Evolutionary conservation across 2,888 invertebrate genomes (phyloP), one percentile per base, ranked within the genome.

Genomic region (Polydrusus cervinus): DNA sequence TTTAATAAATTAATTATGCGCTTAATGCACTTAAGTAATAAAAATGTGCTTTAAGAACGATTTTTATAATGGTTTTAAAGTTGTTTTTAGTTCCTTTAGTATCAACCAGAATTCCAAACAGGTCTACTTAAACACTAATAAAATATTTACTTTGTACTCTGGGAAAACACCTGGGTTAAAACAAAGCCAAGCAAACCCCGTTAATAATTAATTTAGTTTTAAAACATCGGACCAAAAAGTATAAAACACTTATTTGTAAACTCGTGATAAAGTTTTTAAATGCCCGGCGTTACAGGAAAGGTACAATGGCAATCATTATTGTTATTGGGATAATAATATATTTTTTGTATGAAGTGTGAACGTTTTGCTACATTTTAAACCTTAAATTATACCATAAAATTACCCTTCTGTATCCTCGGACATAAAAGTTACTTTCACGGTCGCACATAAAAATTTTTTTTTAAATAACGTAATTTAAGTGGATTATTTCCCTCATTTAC

Each of bases 131-230:
- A 38, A 40, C 10, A 40, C 61, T 61, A 45, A 65, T 65, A 38
- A 65, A 65, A 65, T 65, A 65, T 65, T 65, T 49, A 65, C 49
- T 51, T 38, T 49, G 34, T 49, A 11, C 49, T 16, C 65, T 51
- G 65, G 49, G 65, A 49, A 65, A 65, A 65, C 65, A 65, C 65
- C 65, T 65, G 65, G 30, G 65, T 65, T 65, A 34, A 53, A 53
- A 53, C 53, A 53, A 30, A 53, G 25, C n/a, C 53, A 53, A n/a
- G 25, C 25, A 53, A 53, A 53, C 11, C 53, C 25, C 53, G 25
- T 53, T 53, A 53, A 53, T 53, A 53, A 53, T 53, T 53, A 20
- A 53, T 25, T 53, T 30, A n/a, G 30, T 53, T 53, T 53, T 25
- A 53, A 53, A 53, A 30, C 53, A 53, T 53, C 25, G 20, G 53